These are phyloP conservation scores for Spinus pinus DNA, from an alignment of 2,797 vertebrate genomes.

Conservation along the genomic window DNA sequence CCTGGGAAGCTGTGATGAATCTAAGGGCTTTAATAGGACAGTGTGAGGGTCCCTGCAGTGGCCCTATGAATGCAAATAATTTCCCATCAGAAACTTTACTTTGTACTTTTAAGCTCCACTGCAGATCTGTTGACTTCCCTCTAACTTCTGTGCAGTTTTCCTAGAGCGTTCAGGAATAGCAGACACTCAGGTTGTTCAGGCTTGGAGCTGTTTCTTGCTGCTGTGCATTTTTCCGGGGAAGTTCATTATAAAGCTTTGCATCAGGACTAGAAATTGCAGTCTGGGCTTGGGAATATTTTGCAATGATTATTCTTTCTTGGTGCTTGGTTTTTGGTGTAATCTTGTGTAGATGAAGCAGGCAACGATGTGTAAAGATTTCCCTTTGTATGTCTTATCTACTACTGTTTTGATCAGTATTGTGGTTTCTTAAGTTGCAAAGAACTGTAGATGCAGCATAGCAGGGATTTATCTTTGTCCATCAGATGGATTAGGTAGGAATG, in stretches of 20 bases:
- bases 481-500: slow-evolving; percentile 45
- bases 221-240: fast-evolving
- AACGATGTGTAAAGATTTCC: neutral
- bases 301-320: neutral
- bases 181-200: neutral
- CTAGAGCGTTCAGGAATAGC: neutral
- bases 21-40: neutral
- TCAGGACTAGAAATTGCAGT: neutral
- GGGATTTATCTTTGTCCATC: slow-evolving; percentile 45
- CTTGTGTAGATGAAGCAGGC: neutral
- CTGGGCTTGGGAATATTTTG: neutral
- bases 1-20: neutral
- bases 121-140: neutral
- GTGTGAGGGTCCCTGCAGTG: neutral
- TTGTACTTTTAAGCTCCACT: neutral
- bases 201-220: neutral
- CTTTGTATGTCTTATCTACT: neutral
- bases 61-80: neutral
- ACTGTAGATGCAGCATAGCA: neutral
- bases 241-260: neutral
- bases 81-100: neutral
- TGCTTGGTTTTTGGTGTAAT: neutral
- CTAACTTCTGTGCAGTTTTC: neutral
- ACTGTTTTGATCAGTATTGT: neutral
- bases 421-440: slow-evolving; percentile 4